These are phyloP conservation scores for Tinea pellionella DNA, from an alignment of 2,888 invertebrate genomes.

Conservation along the genomic window DNA sequence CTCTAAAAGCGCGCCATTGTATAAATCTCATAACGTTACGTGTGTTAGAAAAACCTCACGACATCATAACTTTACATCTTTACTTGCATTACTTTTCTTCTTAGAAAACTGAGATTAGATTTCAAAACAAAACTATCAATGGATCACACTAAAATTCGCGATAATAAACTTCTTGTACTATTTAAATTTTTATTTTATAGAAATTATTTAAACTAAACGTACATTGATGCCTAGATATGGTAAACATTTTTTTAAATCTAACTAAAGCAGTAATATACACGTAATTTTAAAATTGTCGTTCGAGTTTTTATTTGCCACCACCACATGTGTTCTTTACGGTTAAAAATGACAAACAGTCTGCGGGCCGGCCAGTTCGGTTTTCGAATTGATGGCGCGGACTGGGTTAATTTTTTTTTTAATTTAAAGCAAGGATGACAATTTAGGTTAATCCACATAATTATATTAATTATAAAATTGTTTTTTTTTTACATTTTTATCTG, in stretches of 20 bases:
- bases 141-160: too few relatives aligned
- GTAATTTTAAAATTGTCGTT: background rate
- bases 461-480: background rate
- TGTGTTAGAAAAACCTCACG: background rate
- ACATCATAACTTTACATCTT: background rate
- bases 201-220: background rate
- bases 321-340: background rate
- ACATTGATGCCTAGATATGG: background rate
- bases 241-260: background rate
- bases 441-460: background rate
- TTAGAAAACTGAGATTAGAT: background rate
- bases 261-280: background rate
- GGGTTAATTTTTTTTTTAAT: slow-evolving; percentile 1
- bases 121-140: background rate
- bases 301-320: background rate
- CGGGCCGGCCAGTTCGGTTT: slow-evolving; percentile 34
- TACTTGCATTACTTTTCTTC: background rate
- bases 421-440: background rate
- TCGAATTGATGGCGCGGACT: slow-evolving; percentile 19
- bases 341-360: slow-evolving; percentile 26
- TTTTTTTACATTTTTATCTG: slow-evolving; percentile 12
- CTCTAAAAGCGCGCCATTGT: background rate
- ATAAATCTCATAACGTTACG: slow-evolving; percentile 2
- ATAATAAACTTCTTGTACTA: too few relatives aligned
- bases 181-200: too few relatives aligned